These are phyloP conservation scores for Sebastes schlegelii DNA, from an alignment of 2,113 vertebrate genomes.

Conservation along the genomic window DNA sequence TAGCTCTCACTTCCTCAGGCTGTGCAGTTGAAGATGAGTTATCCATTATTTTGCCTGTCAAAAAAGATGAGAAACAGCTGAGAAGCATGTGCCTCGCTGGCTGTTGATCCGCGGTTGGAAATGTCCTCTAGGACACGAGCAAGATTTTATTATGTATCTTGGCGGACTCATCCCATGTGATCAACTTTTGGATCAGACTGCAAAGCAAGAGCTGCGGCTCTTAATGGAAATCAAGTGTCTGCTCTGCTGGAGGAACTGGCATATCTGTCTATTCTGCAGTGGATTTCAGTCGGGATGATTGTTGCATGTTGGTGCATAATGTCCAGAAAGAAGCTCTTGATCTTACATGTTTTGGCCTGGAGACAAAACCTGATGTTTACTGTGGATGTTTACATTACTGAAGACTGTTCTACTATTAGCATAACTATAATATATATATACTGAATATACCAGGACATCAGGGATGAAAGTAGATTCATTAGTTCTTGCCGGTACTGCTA, in stretches of 20 bases:
- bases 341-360: background rate
- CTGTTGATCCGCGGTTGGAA: slow-evolving; percentile 41
- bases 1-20: slow-evolving; percentile 53
- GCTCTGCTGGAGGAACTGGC: background rate
- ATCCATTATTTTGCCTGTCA: slow-evolving; percentile 63
- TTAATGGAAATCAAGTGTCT: slow-evolving; percentile 25
- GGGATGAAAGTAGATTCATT: no score
- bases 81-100: slow-evolving; percentile 46
- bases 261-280: background rate
- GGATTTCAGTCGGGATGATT: background rate
- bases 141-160: slow-evolving; percentile 55
- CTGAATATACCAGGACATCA: no score
- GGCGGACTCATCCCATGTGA: slow-evolving; percentile 33
- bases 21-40: slow-evolving; percentile 52
- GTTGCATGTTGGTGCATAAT: background rate
- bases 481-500: no score
- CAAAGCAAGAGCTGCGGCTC: slow-evolving; percentile 26
- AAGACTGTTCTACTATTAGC: background rate
- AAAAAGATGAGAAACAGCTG: slow-evolving; percentile 45
- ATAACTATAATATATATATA: no score
- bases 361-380: background rate
- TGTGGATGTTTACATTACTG: background rate
- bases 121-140: slow-evolving; percentile 34
- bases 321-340: background rate
- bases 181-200: slow-evolving; percentile 42